Evolutionary conservation across 2,113 vertebrate genomes (phyloP).

Genomic region (Saguinus imperator): DNA sequence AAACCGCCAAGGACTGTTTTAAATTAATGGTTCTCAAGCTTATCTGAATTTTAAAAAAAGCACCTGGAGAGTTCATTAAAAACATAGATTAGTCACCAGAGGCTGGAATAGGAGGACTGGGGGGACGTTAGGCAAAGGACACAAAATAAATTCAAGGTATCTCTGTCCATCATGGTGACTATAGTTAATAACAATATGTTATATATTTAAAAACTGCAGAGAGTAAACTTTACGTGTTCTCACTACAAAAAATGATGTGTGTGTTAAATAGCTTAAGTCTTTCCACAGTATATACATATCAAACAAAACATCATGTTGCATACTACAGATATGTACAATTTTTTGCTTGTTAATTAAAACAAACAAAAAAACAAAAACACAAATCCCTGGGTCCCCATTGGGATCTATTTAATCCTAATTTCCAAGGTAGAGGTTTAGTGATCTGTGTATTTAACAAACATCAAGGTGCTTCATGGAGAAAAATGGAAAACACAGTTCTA

Average conservation of each 20-base stretch:
- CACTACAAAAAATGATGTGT: neutral
- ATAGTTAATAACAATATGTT: neutral
- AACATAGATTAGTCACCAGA: neutral
- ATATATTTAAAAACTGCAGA: neutral
- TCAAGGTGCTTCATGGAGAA: neutral
- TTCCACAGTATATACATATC: neutral
- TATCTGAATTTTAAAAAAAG: neutral
- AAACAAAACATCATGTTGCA: neutral
- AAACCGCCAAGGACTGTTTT: neutral
- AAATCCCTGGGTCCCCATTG: neutral
- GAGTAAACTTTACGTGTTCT: neutral
- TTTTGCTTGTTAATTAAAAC: neutral
- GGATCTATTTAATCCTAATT: neutral
- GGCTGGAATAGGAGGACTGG: neutral
- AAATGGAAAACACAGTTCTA: neutral
- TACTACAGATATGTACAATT: neutral
- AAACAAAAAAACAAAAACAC: neutral
- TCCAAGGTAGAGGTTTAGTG: neutral
- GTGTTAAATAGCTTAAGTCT: neutral
- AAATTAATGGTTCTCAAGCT: conserved; percentile 3
- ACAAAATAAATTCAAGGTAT: neutral
- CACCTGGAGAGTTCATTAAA: conserved; percentile 22
- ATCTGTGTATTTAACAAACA: neutral
- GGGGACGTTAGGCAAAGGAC: neutral
- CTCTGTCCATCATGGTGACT: neutral